These are phyloP conservation scores for Baryphthengus martii DNA, from an alignment of 2,113 vertebrate species.

Conservation along the genomic window DNA sequence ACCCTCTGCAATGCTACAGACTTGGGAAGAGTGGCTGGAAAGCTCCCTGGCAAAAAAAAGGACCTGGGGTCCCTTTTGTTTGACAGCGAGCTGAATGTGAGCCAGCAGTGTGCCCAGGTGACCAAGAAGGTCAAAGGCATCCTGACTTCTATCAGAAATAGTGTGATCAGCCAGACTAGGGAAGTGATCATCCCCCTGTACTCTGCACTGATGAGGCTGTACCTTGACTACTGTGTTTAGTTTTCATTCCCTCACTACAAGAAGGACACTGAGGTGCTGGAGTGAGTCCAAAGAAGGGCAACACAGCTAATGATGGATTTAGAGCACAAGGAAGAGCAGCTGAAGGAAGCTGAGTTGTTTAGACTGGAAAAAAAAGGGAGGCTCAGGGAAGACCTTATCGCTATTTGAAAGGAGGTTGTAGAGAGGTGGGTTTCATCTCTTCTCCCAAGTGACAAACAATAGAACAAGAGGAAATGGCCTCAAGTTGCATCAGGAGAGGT, in stretches of 20 bases:
- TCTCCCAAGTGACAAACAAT: neutral
- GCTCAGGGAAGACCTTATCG: rapidly evolving
- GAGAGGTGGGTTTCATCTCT: rapidly evolving
- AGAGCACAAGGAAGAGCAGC: neutral
- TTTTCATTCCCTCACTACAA: neutral
- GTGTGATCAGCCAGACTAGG: no score
- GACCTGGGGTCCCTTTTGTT: no score
- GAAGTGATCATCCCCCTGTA: neutral
- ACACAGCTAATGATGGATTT: neutral
- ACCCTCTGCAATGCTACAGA: neutral
- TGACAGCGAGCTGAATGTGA: neutral
- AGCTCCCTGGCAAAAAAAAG: neutral
- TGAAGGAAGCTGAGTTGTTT: neutral
- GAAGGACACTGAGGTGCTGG: neutral
- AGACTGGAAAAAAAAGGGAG: neutral
- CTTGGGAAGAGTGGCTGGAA: neutral
- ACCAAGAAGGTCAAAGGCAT: neutral
- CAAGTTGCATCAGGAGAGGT: neutral
- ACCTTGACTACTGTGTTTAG: neutral
- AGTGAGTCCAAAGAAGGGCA: neutral
- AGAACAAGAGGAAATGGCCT: neutral
- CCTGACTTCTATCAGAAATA: neutral
- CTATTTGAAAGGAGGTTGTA: neutral
- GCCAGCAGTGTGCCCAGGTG: neutral
- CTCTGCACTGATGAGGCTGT: rapidly evolving